Evolutionary conservation across 35 echinoderm and acorn worm species (phyloP), one percentile per base, ranked within the genome.

Genomic region (Patiria miniata): DNA sequence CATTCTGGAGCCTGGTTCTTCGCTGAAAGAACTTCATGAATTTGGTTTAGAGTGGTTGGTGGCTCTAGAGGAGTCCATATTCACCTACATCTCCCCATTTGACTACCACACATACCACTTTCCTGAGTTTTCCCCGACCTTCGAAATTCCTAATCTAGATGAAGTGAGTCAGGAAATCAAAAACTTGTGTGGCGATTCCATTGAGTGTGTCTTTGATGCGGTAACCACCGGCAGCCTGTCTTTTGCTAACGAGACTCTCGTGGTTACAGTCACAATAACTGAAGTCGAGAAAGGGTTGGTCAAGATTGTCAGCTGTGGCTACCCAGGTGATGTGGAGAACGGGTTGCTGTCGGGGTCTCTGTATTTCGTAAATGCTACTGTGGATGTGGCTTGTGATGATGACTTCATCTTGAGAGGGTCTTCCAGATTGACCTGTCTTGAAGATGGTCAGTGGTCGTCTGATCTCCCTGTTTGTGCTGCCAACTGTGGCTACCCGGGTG

Each of bases 221-320:
- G 85, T 88, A 3, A 36, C 52, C 26, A 88, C 91, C n/a, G 68
- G 80, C 8, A 88, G 86, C 51, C 34, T 88, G 14, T 51, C 79
- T 7, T 88, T 93, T 79, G 91, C 91, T 23, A 83, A 88, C 44
- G 73, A 93, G 10, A 83, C 91, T 5, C 61, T 88, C 12, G 39
- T 36, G 44, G 86, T 52, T 7, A 50, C 76, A 17, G 33, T 21
- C 7, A 78, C 36, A 8, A 52, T 84, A 36, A 68, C 88, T 83
- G 17, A 18, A 39, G 47, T 93, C 59, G 16, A 36, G 38, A 60
- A 88, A 73, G n/a, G 14, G 2, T 78, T 60, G 19, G 86, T 88
- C 85, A 93, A 93, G 78, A 83, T 93, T 28, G 54, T 88, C 36
- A 93, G 80, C 33, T 93, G 91, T 84, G 91, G 91, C 37, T 83